Evolutionary conservation across 2,797 vertebrate genomes (phyloP).

Genomic region (Enteromius thamalakanensis): DNA sequence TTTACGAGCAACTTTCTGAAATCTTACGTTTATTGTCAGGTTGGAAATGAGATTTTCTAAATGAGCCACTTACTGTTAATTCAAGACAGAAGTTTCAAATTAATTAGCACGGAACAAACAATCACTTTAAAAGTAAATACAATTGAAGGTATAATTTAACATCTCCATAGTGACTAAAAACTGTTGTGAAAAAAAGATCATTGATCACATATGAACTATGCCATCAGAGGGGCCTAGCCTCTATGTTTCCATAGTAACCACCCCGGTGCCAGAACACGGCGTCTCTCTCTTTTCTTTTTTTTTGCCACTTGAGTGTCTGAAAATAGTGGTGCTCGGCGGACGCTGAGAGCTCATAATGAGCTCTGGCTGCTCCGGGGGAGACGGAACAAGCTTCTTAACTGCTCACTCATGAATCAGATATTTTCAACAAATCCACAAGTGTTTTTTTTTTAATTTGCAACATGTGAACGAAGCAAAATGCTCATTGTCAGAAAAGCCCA

Average conservation of each 20-base stretch:
- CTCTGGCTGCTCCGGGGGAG: slow-evolving; percentile 7
- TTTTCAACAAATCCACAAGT: slow-evolving; percentile 40
- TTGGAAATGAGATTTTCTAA: neutral
- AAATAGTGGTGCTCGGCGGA: slow-evolving; percentile 46
- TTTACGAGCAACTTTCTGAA: neutral
- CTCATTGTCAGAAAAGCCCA: slow-evolving; percentile 5
- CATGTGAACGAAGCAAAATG: neutral
- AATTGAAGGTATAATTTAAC: slow-evolving; percentile 59
- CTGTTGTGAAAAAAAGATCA: slow-evolving; percentile 22
- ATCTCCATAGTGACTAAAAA: slow-evolving; percentile 68
- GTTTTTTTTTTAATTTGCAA: slow-evolving; percentile 10
- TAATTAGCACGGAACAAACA: slow-evolving; percentile 54
- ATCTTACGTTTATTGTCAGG: slow-evolving; percentile 6
- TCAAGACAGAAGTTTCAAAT: slow-evolving; percentile 36
- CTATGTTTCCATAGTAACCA: slow-evolving; percentile 72
- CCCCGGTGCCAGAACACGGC: slow-evolving; percentile 55
- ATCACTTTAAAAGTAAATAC: slow-evolving; percentile 52
- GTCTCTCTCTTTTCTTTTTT: slow-evolving; percentile 25
- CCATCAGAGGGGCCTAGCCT: slow-evolving; percentile 57
- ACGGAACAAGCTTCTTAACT: slow-evolving; percentile 36
- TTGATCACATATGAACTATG: slow-evolving; percentile 50
- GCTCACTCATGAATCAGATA: slow-evolving; percentile 49
- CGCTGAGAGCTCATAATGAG: slow-evolving; percentile 50
- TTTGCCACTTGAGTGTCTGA: slow-evolving; percentile 53
- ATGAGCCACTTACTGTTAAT: slow-evolving; percentile 15